phyloP scores from a whole-genome alignment of 2,888 invertebrate species.

The Tenthredo livida region DNA sequence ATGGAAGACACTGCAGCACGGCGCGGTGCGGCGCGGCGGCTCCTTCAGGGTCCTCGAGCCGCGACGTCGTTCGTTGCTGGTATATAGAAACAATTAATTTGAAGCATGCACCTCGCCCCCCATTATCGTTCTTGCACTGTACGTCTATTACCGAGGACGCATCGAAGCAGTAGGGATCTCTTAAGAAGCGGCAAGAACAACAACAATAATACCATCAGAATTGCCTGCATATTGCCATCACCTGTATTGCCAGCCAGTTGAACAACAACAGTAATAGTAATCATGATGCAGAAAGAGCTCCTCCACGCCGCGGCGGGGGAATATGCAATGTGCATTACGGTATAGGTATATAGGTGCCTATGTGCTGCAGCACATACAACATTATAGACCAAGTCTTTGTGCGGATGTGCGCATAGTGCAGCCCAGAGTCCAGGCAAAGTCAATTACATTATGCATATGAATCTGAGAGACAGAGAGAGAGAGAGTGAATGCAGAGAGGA shows the following conservation, averaged over 20 bases:
- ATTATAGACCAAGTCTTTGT: constrained; percentile 12
- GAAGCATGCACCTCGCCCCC: constrained; percentile 42
- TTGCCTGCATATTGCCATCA: neutral
- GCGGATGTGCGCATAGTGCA: neutral
- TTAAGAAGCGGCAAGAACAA: constrained; percentile 1
- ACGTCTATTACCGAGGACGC: constrained; percentile 23
- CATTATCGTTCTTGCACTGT: constrained; percentile 42
- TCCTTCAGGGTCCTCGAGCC: neutral
- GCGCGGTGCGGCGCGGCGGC: neutral
- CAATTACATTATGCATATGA: constrained; percentile 77
- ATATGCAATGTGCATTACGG: too few relatives aligned
- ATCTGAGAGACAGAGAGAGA: constrained; percentile 53
- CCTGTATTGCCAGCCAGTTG: neutral
- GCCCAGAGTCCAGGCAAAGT: constrained; percentile 63
- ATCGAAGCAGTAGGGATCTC: neutral
- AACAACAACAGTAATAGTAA: constrained; percentile 26
- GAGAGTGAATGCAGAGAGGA: constrained; percentile 62
- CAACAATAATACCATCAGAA: neutral
- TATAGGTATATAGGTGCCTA: neutral
- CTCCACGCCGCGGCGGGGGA: neutral
- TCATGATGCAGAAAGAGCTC: neutral
- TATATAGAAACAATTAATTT: constrained; percentile 46
- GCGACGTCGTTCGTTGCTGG: neutral
- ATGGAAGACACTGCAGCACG: neutral
- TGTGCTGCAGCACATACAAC: neutral